Evolutionary conservation across 2,888 invertebrate species (phyloP).

Genomic region (Synanthedon myopaeformis): DNA sequence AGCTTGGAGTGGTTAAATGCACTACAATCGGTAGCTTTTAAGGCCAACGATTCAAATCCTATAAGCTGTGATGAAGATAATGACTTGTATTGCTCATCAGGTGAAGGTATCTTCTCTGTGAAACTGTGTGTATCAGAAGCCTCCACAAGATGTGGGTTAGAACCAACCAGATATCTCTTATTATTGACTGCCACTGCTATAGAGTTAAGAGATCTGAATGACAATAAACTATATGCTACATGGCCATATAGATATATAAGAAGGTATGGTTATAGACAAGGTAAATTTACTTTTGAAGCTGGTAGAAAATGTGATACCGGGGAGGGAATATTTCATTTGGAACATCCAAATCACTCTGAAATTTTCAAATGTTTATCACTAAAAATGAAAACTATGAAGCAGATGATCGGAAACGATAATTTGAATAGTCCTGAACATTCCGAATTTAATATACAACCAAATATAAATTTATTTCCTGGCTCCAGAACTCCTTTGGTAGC

Average conservation of each 20-base stretch:
- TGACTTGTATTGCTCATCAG: conserved; percentile 88
- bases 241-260: conserved; percentile 90
- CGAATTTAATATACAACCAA: conserved; percentile 79
- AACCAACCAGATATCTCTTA: conserved; percentile 77
- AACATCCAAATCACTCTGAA: conserved; percentile 85
- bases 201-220: conserved; percentile 76
- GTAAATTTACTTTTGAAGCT: conserved; percentile 89
- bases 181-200: conserved; percentile 81
- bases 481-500: conserved; percentile 85
- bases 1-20: conserved; percentile 83
- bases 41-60: conserved; percentile 72
- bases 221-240: conserved; percentile 75
- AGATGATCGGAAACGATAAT: conserved; percentile 79
- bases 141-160: conserved; percentile 80
- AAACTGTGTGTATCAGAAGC: conserved; percentile 83
- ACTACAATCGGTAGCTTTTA: conserved; percentile 85
- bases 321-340: conserved; percentile 84
- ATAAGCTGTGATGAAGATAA: conserved; percentile 84
- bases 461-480: conserved; percentile 82
- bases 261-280: conserved; percentile 86
- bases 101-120: conserved; percentile 84
- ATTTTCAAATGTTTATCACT: conserved; percentile 84
- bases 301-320: conserved; percentile 89
- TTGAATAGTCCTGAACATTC: conserved; percentile 75
- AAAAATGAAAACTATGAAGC: conserved; percentile 90